A percentile compares a stretch with the other conserved stretches of the same genome.
These are phyloP conservation scores for Limanda limanda DNA, from an alignment of 2,113 vertebrate genomes.

Conservation along the genomic window DNA sequence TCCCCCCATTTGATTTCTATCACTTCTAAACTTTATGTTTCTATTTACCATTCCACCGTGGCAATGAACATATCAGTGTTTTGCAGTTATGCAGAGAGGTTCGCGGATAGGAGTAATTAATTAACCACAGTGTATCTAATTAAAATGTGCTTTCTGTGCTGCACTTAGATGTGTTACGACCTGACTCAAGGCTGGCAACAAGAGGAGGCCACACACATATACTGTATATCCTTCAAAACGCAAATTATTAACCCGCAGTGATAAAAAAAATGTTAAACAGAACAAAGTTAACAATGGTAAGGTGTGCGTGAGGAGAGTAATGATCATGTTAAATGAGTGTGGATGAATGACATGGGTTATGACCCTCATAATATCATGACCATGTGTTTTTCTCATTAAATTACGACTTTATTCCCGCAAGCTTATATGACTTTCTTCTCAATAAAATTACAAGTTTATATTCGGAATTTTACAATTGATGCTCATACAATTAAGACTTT, in stretches of 20 bases:
- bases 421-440: background rate
- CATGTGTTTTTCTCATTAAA: background rate
- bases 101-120: conserved; percentile 59
- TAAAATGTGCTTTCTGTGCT: conserved; percentile 44
- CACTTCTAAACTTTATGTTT: conserved; percentile 63
- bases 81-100: conserved; percentile 56
- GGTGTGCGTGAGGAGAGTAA: too few species aligned
- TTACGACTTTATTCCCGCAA: background rate
- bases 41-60: conserved; percentile 54
- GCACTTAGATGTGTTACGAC: conserved; percentile 14
- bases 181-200: background rate
- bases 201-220: background rate
- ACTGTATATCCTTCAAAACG: background rate
- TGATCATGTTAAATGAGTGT: background rate
- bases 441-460: background rate
- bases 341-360: background rate
- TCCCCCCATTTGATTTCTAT: conserved; percentile 66
- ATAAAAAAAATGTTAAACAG: background rate
- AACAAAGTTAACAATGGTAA: too few species aligned
- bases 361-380: too few species aligned
- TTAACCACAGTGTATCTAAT: conserved; percentile 48
- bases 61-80: conserved; percentile 66
- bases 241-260: background rate
- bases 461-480: too few species aligned
- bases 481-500: too few species aligned